phyloP scores from a whole-genome alignment of 2,797 vertebrate genomes.

The Heterohyrax brucei region DNA sequence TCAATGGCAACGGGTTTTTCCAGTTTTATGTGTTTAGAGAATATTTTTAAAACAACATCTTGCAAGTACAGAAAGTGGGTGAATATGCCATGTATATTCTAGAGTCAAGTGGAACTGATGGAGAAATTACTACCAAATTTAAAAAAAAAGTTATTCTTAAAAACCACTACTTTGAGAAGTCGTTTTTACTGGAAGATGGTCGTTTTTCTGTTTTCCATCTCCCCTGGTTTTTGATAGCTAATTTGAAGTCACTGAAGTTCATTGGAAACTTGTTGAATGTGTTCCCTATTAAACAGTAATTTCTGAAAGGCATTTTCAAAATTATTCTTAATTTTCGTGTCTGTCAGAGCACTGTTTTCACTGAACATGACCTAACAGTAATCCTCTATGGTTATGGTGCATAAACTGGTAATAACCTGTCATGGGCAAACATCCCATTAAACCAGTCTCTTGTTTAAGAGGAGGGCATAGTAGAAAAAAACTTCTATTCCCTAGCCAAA shows the following conservation, averaged over 20 bases:
- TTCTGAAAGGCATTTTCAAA: slow-evolving; percentile 57
- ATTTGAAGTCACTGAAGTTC: slow-evolving; percentile 31
- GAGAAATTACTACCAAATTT: neutral
- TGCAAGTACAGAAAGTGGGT: neutral
- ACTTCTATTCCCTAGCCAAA: slow-evolving; percentile 70
- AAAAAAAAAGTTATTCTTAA: neutral
- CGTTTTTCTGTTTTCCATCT: neutral
- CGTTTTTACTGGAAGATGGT: neutral
- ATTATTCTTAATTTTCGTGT: slow-evolving; percentile 61
- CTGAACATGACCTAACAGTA: slow-evolving; percentile 75
- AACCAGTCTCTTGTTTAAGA: slow-evolving; percentile 73
- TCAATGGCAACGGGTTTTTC: no score
- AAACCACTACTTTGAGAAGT: slow-evolving; percentile 28
- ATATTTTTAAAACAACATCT: neutral
- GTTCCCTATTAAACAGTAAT: neutral
- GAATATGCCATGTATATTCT: neutral
- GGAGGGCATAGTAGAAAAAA: slow-evolving; percentile 74
- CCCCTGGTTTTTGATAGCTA: neutral
- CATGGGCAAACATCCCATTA: slow-evolving; percentile 77
- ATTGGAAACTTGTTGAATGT: neutral
- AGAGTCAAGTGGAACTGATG: neutral
- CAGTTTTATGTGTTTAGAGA: neutral
- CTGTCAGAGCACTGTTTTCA: slow-evolving; percentile 80
- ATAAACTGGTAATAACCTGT: slow-evolving; percentile 73
- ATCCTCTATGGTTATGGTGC: slow-evolving; percentile 70